phyloP scores from a whole-genome alignment of 2,113 vertebrate genomes.

The Philantomba maxwellii region DNA sequence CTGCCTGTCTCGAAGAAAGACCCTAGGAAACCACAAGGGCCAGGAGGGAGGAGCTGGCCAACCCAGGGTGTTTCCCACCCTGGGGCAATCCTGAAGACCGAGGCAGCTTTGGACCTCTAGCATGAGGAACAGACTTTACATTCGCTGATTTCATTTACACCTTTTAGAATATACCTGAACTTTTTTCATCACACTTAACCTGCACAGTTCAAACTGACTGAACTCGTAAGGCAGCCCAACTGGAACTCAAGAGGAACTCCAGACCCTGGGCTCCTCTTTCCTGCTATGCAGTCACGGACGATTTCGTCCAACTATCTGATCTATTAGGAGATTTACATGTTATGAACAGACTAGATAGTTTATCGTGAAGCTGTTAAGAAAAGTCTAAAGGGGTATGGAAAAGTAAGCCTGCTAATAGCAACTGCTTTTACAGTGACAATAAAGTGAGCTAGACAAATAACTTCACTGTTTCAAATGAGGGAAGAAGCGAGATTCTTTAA shows the following conservation, averaged over 20 bases:
- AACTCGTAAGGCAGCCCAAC: background rate
- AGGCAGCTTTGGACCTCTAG: constrained; percentile 78
- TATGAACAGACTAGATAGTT: background rate
- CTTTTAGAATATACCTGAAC: constrained; percentile 43
- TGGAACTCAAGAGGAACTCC: constrained; percentile 11
- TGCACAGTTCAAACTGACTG: constrained; percentile 46
- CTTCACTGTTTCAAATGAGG: constrained; percentile 60
- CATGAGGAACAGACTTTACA: constrained; percentile 74
- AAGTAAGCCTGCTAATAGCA: constrained; percentile 49
- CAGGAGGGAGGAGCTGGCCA: constrained; percentile 46
- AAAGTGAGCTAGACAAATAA: constrained; percentile 70
- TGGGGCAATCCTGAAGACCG: constrained; percentile 34
- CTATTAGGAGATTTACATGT: background rate
- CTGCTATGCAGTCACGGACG: constrained; percentile 1
- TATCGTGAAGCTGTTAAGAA: background rate
- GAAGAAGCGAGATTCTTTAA: constrained; percentile 59
- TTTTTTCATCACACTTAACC: background rate
- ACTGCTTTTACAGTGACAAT: constrained; percentile 59
- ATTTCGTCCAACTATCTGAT: background rate
- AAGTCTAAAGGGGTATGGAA: constrained; percentile 50
- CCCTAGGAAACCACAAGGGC: background rate
- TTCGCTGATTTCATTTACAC: constrained; percentile 77
- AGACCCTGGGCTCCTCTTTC: constrained; percentile 27
- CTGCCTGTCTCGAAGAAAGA: background rate
- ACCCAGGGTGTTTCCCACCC: background rate